Evolutionary conservation across 37 sponge, comb jelly and placozoan genomes (phyloP).

Genomic region (Geodia barretti): DNA sequence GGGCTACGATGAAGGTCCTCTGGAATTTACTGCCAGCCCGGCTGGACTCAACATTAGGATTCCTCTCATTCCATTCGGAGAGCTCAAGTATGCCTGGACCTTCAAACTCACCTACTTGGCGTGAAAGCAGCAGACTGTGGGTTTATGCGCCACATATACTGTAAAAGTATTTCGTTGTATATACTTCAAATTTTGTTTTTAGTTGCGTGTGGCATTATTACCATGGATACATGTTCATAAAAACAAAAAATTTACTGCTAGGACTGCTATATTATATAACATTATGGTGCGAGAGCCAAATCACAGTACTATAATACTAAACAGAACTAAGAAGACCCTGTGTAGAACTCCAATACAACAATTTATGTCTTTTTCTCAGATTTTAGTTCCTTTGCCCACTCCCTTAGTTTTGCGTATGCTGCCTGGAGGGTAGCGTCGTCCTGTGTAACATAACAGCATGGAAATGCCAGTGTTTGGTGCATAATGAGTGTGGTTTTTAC

Average conservation of each 20-base stretch:
- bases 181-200: too few relatives aligned
- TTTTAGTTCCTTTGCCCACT: slow-evolving; percentile 47
- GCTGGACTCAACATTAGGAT: slow-evolving; percentile 40
- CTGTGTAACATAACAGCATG: too few relatives aligned
- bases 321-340: not conserved
- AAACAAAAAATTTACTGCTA: too few relatives aligned
- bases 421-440: slow-evolving; percentile 58
- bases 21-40: not conserved
- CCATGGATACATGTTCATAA: too few relatives aligned
- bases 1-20: slow-evolving; percentile 22
- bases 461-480: not conserved
- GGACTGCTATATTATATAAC: too few relatives aligned
- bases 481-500: slow-evolving; percentile 9
- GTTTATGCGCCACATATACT: too few relatives aligned
- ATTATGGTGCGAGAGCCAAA: too few relatives aligned
- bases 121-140: too few relatives aligned
- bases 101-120: slow-evolving; percentile 35
- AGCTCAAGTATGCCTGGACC: slow-evolving; percentile 34
- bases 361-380: not conserved
- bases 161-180: too few relatives aligned
- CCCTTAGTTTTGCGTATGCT: slow-evolving; percentile 42
- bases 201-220: too few relatives aligned
- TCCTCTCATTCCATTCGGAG: slow-evolving; percentile 19
- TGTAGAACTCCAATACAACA: not conserved
- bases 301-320: not conserved